A percentile compares a stretch with the other conserved stretches of the same genome.
These are phyloP conservation scores for Phrynosoma blainvillii DNA, from an alignment of 2,113 vertebrate genomes.

Conservation along the genomic window DNA sequence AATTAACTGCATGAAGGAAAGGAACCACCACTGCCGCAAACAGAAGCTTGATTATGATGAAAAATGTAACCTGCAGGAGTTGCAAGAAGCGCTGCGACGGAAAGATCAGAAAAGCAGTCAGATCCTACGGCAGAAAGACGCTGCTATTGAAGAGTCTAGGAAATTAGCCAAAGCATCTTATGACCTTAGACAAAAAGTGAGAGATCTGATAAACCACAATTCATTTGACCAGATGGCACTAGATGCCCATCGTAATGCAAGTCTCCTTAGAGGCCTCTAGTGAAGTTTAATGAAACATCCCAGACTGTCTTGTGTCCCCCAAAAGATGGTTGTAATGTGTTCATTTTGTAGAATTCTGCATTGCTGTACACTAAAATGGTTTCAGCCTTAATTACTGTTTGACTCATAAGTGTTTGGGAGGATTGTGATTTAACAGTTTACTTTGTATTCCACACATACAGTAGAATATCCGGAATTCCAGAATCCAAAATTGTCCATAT, in stretches of 20 bases:
- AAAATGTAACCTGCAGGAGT: conserved; percentile 35
- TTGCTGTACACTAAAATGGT: conserved; percentile 7
- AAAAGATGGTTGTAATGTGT: conserved; percentile 27
- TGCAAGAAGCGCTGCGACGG: conserved; percentile 27
- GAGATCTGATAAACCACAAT: conserved; percentile 13
- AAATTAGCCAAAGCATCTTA: conserved; percentile 25
- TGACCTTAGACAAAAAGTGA: conserved; percentile 32
- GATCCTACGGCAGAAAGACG: conserved; percentile 31
- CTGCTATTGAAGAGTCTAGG: conserved; percentile 26
- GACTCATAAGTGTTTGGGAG: not conserved
- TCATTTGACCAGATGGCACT: conserved; percentile 21
- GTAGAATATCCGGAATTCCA: too few species aligned
- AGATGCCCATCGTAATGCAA: not conserved
- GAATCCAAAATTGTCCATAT: too few species aligned
- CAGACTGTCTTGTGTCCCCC: conserved; percentile 10
- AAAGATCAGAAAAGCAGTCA: conserved; percentile 17
- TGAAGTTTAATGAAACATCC: conserved; percentile 31
- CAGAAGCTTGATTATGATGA: conserved; percentile 32
- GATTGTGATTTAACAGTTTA: not conserved
- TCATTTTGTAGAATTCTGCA: conserved; percentile 32
- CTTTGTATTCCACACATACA: not conserved
- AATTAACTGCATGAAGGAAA: conserved; percentile 37
- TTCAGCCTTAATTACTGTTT: conserved; percentile 29
- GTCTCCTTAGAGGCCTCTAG: conserved; percentile 26
- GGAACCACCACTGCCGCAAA: conserved; percentile 7